phyloP scores from a whole-genome alignment of 1,140 invertebrate species.

The Neotoxoptera formosana region DNA sequence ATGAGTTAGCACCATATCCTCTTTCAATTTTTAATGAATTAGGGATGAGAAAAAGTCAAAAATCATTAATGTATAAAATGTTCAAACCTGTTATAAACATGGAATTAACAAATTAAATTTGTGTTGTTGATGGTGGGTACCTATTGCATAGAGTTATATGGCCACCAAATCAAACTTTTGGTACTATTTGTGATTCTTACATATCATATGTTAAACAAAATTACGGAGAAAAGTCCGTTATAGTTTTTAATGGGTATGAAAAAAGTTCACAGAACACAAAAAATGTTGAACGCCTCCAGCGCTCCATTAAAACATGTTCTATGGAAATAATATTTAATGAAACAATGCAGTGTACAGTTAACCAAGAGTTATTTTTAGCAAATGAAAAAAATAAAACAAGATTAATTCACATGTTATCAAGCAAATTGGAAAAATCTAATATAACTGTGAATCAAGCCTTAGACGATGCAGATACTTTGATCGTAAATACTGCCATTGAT shows the following conservation, averaged over 20 bases:
- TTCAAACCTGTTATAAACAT: constrained; percentile 43
- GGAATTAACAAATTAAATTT: not conserved
- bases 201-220: not conserved
- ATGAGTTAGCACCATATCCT: constrained; percentile 64
- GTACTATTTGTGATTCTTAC: not conserved
- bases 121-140: constrained; percentile 60
- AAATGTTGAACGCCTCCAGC: not conserved
- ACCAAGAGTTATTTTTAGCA: constrained; percentile 19
- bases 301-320: not conserved
- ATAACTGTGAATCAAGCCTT: not conserved
- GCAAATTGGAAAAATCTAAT: not conserved
- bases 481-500: constrained; percentile 9
- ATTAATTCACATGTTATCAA: not conserved
- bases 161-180: constrained; percentile 58
- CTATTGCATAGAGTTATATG: constrained; percentile 60
- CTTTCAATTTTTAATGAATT: constrained; percentile 63
- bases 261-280: constrained; percentile 5
- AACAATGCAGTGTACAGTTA: not conserved
- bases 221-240: not conserved
- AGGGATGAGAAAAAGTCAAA: constrained; percentile 64
- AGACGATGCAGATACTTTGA: constrained; percentile 1
- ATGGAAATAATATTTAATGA: not conserved
- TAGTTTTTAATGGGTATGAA: constrained; percentile 26
- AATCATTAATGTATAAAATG: constrained; percentile 63
- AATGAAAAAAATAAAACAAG: constrained; percentile 33